These are phyloP conservation scores for Ormyrus pomaceus DNA, from an alignment of 2,888 invertebrate genomes.

Conservation along the genomic window DNA sequence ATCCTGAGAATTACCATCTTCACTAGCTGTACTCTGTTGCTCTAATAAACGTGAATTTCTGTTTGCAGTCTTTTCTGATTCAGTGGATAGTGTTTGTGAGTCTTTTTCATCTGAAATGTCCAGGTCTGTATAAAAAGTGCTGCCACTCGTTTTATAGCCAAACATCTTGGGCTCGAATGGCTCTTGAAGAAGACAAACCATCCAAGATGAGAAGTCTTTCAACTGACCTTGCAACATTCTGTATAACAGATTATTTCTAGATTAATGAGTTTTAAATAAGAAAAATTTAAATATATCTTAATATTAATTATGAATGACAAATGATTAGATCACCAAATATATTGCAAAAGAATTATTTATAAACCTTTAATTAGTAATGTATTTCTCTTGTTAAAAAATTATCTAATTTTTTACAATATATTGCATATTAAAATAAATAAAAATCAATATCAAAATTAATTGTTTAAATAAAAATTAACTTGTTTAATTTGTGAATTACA, in stretches of 20 bases:
- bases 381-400: too few relatives aligned
- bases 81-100: constrained; percentile 56
- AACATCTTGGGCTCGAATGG: constrained; percentile 72
- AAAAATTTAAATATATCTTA: constrained; percentile 14
- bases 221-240: constrained; percentile 73
- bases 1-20: constrained; percentile 70
- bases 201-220: constrained; percentile 71
- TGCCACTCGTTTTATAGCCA: constrained; percentile 67
- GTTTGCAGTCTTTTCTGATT: constrained; percentile 54
- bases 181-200: constrained; percentile 68
- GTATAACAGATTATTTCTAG: constrained; percentile 43
- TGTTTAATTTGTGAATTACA: background rate
- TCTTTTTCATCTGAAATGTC: constrained; percentile 58
- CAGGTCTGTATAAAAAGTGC: constrained; percentile 72
- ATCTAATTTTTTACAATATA: too few relatives aligned
- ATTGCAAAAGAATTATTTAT: constrained; percentile 13
- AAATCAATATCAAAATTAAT: too few relatives aligned
- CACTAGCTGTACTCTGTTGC: constrained; percentile 65
- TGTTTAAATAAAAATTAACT: background rate
- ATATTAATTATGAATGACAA: constrained; percentile 40
- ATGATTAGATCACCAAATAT: constrained; percentile 10
- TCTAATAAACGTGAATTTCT: constrained; percentile 65
- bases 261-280: constrained; percentile 34
- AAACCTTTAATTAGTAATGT: background rate
- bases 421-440: too few relatives aligned